These are phyloP conservation scores for Cecropterus lyciades DNA, from an alignment of 1,140 invertebrate genomes.

Conservation along the genomic window DNA sequence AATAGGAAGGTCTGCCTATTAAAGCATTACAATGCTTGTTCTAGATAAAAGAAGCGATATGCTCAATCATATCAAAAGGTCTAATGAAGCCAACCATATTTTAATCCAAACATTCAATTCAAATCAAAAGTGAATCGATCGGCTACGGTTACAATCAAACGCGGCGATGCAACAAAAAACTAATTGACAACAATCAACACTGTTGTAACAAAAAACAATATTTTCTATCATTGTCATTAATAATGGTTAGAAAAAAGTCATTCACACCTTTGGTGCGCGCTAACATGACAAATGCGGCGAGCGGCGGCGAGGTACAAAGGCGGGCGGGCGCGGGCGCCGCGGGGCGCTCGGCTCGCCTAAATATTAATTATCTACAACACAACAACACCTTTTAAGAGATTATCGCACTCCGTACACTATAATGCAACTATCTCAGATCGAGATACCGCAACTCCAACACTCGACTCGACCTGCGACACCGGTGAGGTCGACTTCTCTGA, in stretches of 20 bases:
- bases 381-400: slow-evolving; percentile 80
- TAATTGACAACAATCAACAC: slow-evolving; percentile 82
- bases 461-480: slow-evolving; percentile 28
- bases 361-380: slow-evolving; percentile 81
- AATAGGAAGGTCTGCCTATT: background rate
- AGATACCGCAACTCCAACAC: slow-evolving; percentile 59
- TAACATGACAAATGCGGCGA: slow-evolving; percentile 80
- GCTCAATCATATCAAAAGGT: slow-evolving; percentile 67
- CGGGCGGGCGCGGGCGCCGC: slow-evolving; percentile 64
- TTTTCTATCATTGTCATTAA: slow-evolving; percentile 83
- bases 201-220: slow-evolving; percentile 80
- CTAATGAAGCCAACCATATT: slow-evolving; percentile 71
- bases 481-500: background rate
- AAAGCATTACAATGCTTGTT: slow-evolving; percentile 18
- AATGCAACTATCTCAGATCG: slow-evolving; percentile 69
- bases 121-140: slow-evolving; percentile 71
- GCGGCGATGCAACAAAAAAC: slow-evolving; percentile 70
- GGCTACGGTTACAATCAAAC: slow-evolving; percentile 70
- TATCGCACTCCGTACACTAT: slow-evolving; percentile 71
- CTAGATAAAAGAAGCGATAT: slow-evolving; percentile 45
- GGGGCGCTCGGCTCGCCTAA: slow-evolving; percentile 67
- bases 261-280: slow-evolving; percentile 80
- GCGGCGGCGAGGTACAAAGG: slow-evolving; percentile 65
- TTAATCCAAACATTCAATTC: slow-evolving; percentile 79
- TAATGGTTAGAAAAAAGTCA: slow-evolving; percentile 80